phyloP scores from a whole-genome alignment of 2,797 vertebrate species.

The Pipistrellus pygmaeus region DNA sequence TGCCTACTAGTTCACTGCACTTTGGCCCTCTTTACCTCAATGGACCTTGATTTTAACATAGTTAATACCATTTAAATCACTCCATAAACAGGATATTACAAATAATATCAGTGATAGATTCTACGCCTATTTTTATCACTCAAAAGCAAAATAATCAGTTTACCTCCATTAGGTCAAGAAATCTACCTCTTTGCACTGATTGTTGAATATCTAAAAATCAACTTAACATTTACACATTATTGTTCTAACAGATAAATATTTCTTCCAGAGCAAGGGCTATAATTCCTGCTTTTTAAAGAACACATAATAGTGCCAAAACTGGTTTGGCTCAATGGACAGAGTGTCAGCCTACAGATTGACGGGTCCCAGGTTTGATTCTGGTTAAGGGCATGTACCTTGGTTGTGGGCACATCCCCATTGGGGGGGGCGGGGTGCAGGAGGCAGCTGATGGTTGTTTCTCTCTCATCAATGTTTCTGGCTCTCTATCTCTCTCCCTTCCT shows the following conservation, averaged over 20 bases:
- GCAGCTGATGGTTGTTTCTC: too few relatives aligned
- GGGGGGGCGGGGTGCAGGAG: too few relatives aligned
- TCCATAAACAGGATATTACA: neutral
- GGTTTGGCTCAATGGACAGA: too few relatives aligned
- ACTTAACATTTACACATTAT: constrained; percentile 40
- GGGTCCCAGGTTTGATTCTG: too few relatives aligned
- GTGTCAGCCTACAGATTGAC: too few relatives aligned
- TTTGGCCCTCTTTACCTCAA: neutral
- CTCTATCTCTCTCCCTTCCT: too few relatives aligned
- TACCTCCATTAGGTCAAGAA: constrained; percentile 43
- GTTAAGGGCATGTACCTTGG: too few relatives aligned
- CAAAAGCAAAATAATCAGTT: constrained; percentile 46
- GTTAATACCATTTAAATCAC: neutral
- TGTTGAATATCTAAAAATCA: constrained; percentile 24
- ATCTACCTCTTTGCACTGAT: neutral
- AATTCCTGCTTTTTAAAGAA: constrained; percentile 55
- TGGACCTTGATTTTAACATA: neutral
- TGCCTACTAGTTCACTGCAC: neutral
- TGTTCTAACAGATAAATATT: constrained; percentile 10
- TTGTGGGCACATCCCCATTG: too few relatives aligned
- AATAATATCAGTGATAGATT: constrained; percentile 34
- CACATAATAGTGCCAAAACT: neutral
- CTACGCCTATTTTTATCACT: neutral
- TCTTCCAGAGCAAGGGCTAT: constrained; percentile 1
- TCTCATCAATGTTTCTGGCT: too few relatives aligned